Evolutionary conservation across 2,113 vertebrate species (phyloP), one percentile per base, ranked within the genome.

Genomic region (Ictalurus punctatus): DNA sequence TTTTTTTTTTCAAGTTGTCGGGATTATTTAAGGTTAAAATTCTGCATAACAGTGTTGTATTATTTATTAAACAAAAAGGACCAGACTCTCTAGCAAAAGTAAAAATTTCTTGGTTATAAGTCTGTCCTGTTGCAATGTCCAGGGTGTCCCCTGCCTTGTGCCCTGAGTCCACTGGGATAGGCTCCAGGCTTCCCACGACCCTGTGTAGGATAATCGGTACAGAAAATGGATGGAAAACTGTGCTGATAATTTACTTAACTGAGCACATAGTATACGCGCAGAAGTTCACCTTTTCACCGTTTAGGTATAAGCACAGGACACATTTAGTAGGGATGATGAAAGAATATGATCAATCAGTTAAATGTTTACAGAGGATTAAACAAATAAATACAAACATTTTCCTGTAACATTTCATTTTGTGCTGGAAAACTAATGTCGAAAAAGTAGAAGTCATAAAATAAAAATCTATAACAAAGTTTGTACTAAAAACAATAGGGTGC

Each of bases 351-450:
- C 19, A 79, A 80, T 63, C 84, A 74, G 54, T 56, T 74, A 34
- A 73, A 85, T 71, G 56, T 25, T 86, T 85, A 52, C 48, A 86
- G 84, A 74, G 14, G 16, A 78, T 86, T 59, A 86, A 86, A 76
- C 1, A 73, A 30, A 76, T 59, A 19, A 40, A 19, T 48, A 48
- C 44, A 6, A 48, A 0, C 44, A 48, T 6, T 48, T 48, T 48
- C 6, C 0, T 6, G 44, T 7, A 48, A 48, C 44, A 48, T 48
- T 48, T 7, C 7, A 48, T 48, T 40, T 5, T 48, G 44, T 48
- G 44, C 6, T 48, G 6, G 44, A 48, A 48, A 48, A 48, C 0
- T 7, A 48, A 48, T 48, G 44, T 7, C 6, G 5, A 48, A 48
- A 48, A 48, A 7, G 44, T 48, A 48, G 44, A 48, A 48, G 44